These are phyloP conservation scores for Erebia palarica DNA, from an alignment of 2,888 invertebrate species.

Conservation along the genomic window DNA sequence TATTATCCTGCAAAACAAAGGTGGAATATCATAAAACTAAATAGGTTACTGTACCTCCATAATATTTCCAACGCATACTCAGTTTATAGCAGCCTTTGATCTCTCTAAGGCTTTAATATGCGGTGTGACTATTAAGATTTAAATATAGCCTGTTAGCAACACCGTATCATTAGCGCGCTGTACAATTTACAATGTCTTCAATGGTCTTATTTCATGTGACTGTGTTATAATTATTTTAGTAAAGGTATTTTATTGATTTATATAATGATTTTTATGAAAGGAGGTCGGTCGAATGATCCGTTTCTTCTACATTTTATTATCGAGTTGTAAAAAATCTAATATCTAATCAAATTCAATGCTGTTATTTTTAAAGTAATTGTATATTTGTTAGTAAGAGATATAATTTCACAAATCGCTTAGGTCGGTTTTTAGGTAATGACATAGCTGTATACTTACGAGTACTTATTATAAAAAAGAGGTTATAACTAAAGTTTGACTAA, in stretches of 20 bases:
- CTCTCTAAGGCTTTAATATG: constrained; percentile 15
- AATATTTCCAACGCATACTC: constrained; percentile 7
- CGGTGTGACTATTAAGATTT: constrained; percentile 22
- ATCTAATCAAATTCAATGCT: no score
- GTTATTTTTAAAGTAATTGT: background rate
- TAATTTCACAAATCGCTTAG: no score
- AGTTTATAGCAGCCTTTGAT: constrained; percentile 22
- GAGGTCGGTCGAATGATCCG: background rate
- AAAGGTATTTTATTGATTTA: constrained; percentile 1
- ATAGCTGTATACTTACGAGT: no score
- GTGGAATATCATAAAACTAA: background rate
- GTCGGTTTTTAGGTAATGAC: no score
- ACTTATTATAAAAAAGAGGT: no score
- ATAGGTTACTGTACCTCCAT: constrained; percentile 7
- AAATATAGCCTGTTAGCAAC: constrained; percentile 11
- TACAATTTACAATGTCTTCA: constrained; percentile 14
- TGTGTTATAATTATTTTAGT: background rate
- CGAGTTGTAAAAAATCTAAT: background rate
- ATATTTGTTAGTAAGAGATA: no score
- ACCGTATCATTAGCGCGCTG: constrained; percentile 15
- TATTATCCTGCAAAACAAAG: background rate
- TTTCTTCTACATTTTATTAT: background rate
- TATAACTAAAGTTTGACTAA: no score
- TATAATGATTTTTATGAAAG: constrained; percentile 1
- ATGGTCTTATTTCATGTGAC: constrained; percentile 5